These are phyloP conservation scores for Triplophysa siluroides DNA, from an alignment of 2,113 vertebrate genomes.

Conservation along the genomic window DNA sequence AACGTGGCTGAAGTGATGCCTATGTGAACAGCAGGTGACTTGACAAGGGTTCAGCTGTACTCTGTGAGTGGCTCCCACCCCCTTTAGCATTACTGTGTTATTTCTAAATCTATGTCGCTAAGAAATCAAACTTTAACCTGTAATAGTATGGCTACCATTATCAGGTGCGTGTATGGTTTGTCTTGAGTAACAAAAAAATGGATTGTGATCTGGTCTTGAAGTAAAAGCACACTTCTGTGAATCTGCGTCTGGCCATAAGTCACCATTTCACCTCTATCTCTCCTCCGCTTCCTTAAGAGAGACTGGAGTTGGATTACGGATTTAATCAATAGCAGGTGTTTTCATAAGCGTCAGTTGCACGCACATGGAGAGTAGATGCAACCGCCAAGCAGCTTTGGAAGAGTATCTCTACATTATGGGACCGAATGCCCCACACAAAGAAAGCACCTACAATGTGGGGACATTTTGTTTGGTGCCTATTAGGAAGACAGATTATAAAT, in stretches of 20 bases:
- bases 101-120: conserved; percentile 10
- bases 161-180: neutral
- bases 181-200: too few species aligned
- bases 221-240: conserved; percentile 23
- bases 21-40: conserved; percentile 6
- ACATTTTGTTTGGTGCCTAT: too few species aligned
- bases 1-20: neutral
- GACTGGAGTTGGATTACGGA: conserved; percentile 25
- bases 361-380: conserved; percentile 18
- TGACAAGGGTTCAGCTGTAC: conserved; percentile 23
- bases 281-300: conserved; percentile 24
- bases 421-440: too few species aligned
- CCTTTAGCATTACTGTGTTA: neutral
- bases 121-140: conserved; percentile 18
- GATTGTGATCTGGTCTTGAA: conserved; percentile 17
- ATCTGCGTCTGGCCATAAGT: conserved; percentile 14
- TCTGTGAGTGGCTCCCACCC: neutral
- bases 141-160: neutral
- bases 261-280: conserved; percentile 23
- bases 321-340: conserved; percentile 15
- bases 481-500: too few species aligned
- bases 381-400: neutral
- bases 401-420: too few species aligned
- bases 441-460: too few species aligned
- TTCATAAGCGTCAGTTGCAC: conserved; percentile 11